A percentile compares a stretch with the other conserved stretches of the same genome.
Evolutionary conservation across 2,113 vertebrate species (phyloP).

Genomic region (Noturus placidus): DNA sequence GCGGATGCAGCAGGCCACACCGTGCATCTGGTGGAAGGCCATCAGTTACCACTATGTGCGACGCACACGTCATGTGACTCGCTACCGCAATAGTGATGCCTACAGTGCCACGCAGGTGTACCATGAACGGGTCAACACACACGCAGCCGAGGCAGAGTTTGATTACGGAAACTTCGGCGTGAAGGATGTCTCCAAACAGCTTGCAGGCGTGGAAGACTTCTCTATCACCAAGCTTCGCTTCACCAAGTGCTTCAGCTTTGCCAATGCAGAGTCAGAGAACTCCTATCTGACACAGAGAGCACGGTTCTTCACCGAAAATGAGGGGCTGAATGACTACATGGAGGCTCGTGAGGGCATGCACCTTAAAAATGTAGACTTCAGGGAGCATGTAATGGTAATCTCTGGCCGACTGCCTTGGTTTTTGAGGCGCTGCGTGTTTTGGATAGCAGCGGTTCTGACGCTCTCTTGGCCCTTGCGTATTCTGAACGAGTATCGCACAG

Average conservation of each 20-base stretch:
- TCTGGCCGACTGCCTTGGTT: conserved; percentile 91
- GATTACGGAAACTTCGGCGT: conserved; percentile 93
- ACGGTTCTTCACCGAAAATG: conserved; percentile 93
- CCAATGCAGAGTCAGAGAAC: conserved; percentile 95
- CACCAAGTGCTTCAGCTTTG: conserved; percentile 99
- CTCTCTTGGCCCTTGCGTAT: conserved; percentile 94
- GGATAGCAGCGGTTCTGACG: conserved; percentile 87
- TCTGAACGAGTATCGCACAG: conserved; percentile 88
- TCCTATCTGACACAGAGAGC: conserved; percentile 93
- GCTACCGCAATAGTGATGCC: conserved; percentile 89
- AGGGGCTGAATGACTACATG: conserved; percentile 97
- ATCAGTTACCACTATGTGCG: conserved; percentile 96
- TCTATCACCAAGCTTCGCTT: conserved; percentile 88
- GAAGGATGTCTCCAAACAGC: conserved; percentile 90
- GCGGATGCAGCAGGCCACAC: conserved; percentile 92
- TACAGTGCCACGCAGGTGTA: conserved; percentile 90
- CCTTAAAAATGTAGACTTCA: conserved; percentile 97
- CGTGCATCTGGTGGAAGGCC: conserved; percentile 99
- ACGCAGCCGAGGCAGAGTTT: conserved; percentile 92
- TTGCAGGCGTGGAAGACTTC: conserved; percentile 86
- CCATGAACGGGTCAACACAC: conserved; percentile 93
- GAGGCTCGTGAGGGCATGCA: conserved; percentile 98
- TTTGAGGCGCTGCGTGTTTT: conserved; percentile 84
- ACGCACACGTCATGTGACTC: conserved; percentile 89
- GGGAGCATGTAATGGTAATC: conserved; percentile 92